These are phyloP conservation scores for Nezara viridula DNA, from an alignment of 2,888 invertebrate genomes.

Conservation along the genomic window DNA sequence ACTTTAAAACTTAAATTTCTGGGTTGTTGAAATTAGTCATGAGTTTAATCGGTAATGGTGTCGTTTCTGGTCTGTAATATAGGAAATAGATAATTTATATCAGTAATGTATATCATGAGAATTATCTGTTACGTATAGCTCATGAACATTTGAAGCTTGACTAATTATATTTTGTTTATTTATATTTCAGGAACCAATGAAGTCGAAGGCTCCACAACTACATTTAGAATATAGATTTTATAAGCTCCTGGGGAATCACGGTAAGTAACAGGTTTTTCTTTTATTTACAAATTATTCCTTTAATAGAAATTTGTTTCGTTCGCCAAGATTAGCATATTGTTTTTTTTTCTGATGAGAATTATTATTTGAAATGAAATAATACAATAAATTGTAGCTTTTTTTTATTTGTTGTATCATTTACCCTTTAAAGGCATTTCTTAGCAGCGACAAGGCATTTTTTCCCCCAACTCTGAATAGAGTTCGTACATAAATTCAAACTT, in stretches of 20 bases:
- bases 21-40: too few species aligned
- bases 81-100: too few species aligned
- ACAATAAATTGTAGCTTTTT: background rate
- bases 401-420: too few species aligned
- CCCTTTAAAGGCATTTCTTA: slow-evolving; percentile 45
- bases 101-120: too few species aligned
- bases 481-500: background rate
- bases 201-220: slow-evolving; percentile 99
- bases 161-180: slow-evolving; percentile 60
- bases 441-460: slow-evolving; percentile 16
- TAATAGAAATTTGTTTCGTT: background rate
- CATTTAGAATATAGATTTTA: slow-evolving; percentile 99
- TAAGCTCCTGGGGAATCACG: slow-evolving; percentile 97
- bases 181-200: slow-evolving; percentile 90
- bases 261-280: slow-evolving; percentile 73
- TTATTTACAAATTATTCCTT: background rate
- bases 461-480: background rate
- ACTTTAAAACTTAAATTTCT: too few species aligned
- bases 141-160: too few species aligned
- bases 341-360: background rate
- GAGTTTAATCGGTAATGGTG: too few species aligned
- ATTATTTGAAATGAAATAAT: background rate
- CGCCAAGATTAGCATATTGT: background rate
- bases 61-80: too few species aligned
- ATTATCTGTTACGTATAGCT: too few species aligned